Base-by-base conservation (phyloP, 2,113 vertebrate species). In the Gulo gulo region DNA sequence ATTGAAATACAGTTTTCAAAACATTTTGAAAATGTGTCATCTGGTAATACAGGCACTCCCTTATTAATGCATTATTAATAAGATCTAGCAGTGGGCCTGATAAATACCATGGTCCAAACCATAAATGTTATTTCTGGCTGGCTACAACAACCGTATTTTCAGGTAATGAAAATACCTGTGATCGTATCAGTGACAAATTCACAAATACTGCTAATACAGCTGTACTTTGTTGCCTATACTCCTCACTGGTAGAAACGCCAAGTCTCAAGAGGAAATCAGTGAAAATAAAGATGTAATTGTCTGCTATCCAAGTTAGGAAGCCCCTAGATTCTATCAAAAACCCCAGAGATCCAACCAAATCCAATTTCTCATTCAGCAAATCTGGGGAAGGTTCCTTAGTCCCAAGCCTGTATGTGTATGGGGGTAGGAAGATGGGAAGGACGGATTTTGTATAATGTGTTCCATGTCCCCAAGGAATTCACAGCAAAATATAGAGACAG, bases 101-200 rank as follows among this genome's bases (percentile, higher is more conserved):
- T 50, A 76, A 91, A 42, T 9, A 59, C 20, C 34, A 6, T 20
- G 36, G 63, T 52, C 21, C 23, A 11, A 88, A 65, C 74, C 80
- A 92, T 47, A 59, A 26, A 52, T 4, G 24, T 7, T 71, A 74
- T 31, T 67, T 73, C 39, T 42, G 85, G 82, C 80, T 29, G 21
- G 52, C 4, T 45, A 71, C 57, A 65, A 42, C 67, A 71, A 74
- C 47, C 20, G 26, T 59, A 67, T 52, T 23, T 79, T n/a, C 76
- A 79, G 47, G 47, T 79, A 52, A 50, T 73, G 73, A 65, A 88
- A 95, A 94, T n/a, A 81, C 20, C n/a, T 45, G 18, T 52, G 90
- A 97, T 80, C 47, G 57, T 45, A 83, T 74, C 95, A 52, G 89
- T 42, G 78, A 78, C 61, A 94, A 71, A 83, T 69, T 93, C 86